Evolutionary conservation across 2,113 vertebrate species (phyloP).

Genomic region (Stomatorhinus ivindoensis): DNA sequence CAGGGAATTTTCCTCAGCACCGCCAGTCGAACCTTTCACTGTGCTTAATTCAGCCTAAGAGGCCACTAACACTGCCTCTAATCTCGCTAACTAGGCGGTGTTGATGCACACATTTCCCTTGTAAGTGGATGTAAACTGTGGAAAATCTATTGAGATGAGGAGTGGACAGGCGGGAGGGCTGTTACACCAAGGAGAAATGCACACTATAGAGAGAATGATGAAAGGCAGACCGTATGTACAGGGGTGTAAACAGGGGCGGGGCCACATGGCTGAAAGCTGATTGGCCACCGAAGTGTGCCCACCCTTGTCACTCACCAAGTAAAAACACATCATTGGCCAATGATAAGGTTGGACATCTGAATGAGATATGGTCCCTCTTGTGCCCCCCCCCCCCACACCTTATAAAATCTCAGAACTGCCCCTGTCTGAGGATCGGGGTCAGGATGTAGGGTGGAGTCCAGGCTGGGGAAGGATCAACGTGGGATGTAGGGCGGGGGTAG

Average conservation of each 20-base stretch:
- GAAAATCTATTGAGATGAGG: background rate
- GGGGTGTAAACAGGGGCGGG: background rate
- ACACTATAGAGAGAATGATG: background rate
- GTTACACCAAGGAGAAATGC: background rate
- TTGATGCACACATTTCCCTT: background rate
- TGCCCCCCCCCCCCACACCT: background rate
- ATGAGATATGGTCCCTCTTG: background rate
- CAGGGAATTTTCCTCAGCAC: background rate
- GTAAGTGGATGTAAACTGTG: background rate
- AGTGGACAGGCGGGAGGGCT: background rate
- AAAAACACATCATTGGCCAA: background rate
- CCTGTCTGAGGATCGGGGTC: background rate
- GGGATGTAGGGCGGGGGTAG: no score
- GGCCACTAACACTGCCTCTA: background rate
- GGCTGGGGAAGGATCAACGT: no score
- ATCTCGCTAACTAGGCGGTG: background rate
- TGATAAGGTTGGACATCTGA: background rate
- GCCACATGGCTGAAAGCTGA: background rate
- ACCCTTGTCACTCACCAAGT: background rate
- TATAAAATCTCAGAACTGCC: background rate
- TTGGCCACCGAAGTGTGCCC: background rate
- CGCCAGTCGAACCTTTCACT: background rate
- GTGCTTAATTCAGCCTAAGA: background rate
- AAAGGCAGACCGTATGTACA: background rate
- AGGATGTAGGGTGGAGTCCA: no score